Percentiles rank a stretch among this genome's conserved stretches.
Evolutionary conservation across 92 coral and sea anemone species (phyloP).

Genomic region (Zoanthus solanderi): DNA sequence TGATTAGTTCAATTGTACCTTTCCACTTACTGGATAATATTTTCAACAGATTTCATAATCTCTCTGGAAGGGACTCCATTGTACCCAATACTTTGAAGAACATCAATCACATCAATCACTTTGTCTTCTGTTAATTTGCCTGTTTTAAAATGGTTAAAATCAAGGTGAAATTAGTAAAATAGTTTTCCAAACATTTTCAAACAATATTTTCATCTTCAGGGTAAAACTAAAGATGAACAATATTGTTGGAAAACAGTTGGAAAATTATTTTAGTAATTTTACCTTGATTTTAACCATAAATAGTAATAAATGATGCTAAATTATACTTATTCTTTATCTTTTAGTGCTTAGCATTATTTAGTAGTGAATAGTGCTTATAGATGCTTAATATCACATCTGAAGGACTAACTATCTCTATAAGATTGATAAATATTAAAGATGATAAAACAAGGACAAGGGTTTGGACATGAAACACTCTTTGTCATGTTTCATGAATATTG

Average conservation of each 20-base stretch:
- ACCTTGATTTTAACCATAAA: constrained; percentile 6
- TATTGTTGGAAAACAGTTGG: constrained; percentile 22
- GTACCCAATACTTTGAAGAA: constrained; percentile 56
- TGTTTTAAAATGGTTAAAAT: neutral
- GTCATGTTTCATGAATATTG: constrained; percentile 7
- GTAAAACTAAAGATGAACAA: constrained; percentile 12
- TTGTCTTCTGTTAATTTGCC: constrained; percentile 57
- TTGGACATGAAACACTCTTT: constrained; percentile 16
- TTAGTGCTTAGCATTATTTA: constrained; percentile 12
- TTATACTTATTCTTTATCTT: constrained; percentile 1
- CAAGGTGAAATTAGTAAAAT: too few species aligned
- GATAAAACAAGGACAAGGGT: constrained; percentile 14
- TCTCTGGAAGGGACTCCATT: constrained; percentile 55
- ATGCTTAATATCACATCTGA: constrained; percentile 1
- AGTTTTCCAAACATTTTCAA: too few species aligned
- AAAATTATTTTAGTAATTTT: too few species aligned
- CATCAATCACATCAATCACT: constrained; percentile 59
- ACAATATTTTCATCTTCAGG: neutral
- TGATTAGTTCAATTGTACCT: neutral
- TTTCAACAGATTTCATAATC: constrained; percentile 7
- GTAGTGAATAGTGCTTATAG: constrained; percentile 10
- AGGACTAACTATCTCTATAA: constrained; percentile 12
- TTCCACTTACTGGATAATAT: constrained; percentile 48
- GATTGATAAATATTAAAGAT: constrained; percentile 10
- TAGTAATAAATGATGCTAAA: constrained; percentile 11